These are phyloP conservation scores for Trematomus loennbergii DNA, from an alignment of 2,113 vertebrate genomes.

Conservation along the genomic window DNA sequence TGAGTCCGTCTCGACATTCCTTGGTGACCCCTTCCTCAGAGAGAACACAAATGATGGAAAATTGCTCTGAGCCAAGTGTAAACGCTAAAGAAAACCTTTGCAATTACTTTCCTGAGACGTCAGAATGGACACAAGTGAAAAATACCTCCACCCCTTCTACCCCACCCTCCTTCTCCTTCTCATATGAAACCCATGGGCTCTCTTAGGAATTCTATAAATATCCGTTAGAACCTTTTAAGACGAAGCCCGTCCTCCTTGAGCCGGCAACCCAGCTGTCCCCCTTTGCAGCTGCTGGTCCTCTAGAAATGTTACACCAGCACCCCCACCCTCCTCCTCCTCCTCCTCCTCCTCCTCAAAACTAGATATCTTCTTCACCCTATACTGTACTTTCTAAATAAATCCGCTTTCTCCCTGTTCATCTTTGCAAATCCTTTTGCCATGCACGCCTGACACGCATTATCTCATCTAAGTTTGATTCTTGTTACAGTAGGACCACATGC, in stretches of 20 bases:
- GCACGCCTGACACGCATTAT: constrained; percentile 13
- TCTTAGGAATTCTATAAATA: constrained; percentile 80
- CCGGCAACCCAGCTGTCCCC: constrained; percentile 73
- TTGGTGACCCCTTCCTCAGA: constrained; percentile 7
- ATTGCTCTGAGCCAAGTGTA: not conserved
- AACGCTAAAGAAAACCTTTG: not conserved
- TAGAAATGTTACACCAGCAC: constrained; percentile 68
- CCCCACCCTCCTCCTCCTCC: not conserved
- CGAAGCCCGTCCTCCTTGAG: constrained; percentile 48
- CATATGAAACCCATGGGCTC: constrained; percentile 34
- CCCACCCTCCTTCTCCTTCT: not conserved
- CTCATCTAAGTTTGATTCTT: not conserved
- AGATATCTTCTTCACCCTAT: constrained; percentile 29
- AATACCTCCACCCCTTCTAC: not conserved
- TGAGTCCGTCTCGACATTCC: constrained; percentile 68
- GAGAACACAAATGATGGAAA: constrained; percentile 17
- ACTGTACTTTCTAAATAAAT: constrained; percentile 79
- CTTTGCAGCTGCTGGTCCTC: constrained; percentile 74
- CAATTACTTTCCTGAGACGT: not conserved
- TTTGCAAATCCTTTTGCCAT: constrained; percentile 30
- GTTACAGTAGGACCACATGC: too few species aligned
- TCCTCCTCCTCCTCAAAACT: constrained; percentile 4
- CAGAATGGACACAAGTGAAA: constrained; percentile 23
- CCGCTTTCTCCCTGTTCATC: constrained; percentile 43
- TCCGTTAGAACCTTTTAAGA: constrained; percentile 79